Conservation (phyloP, 2,888 invertebrate species). For the Diarsia dahlii region DNA sequence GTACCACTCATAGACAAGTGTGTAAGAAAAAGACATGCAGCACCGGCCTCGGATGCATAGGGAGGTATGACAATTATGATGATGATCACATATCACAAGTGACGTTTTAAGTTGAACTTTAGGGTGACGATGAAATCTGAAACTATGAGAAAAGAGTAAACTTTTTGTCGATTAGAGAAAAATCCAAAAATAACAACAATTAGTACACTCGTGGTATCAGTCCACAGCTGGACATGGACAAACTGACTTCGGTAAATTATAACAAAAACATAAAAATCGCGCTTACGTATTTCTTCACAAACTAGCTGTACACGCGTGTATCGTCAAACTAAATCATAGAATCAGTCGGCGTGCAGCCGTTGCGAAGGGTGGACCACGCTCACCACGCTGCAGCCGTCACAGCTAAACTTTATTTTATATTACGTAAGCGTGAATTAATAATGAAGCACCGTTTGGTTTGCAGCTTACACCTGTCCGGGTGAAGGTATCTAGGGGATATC, state of each 20-base stretch:
- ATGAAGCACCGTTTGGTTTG: not conserved
- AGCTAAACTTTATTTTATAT: conserved; percentile 26
- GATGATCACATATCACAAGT: not conserved
- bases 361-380: conserved; percentile 23
- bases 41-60: not conserved
- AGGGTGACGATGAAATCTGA: not conserved
- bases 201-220: not conserved
- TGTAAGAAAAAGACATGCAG: not conserved
- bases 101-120: not conserved
- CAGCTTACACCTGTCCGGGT: not conserved
- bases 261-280: not conserved
- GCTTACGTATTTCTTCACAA: conserved; percentile 18
- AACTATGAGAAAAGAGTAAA: not conserved
- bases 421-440: conserved; percentile 31
- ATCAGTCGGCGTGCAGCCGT: conserved; percentile 41
- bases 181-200: not conserved
- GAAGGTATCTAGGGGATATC: not conserved
- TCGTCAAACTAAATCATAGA: not conserved
- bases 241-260: not conserved
- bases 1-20: not conserved
- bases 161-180: not conserved
- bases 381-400: conserved; percentile 18
- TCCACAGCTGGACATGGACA: not conserved
- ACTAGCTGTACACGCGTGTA: not conserved
- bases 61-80: not conserved